Percentiles rank a stretch among this genome's conserved stretches.
These are phyloP conservation scores for Willowsia nigromaculata DNA, from an alignment of 2,888 invertebrate genomes.

Conservation along the genomic window DNA sequence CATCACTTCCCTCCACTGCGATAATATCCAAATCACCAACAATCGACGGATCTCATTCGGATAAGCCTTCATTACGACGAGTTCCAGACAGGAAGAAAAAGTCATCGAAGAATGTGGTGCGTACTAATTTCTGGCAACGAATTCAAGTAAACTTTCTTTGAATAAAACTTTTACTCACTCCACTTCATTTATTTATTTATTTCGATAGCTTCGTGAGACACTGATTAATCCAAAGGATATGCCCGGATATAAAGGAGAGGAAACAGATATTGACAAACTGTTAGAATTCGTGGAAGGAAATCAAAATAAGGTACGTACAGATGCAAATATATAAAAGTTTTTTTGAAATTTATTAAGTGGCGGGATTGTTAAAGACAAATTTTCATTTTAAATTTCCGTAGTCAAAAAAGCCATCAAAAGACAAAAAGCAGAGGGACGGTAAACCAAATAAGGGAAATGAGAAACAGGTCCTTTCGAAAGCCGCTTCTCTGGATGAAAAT, in stretches of 20 bases:
- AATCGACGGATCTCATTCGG: slow-evolving; percentile 63
- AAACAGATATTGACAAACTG: slow-evolving; percentile 50
- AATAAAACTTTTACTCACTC: background rate
- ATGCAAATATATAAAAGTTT: no score
- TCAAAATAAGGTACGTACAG: slow-evolving; percentile 31
- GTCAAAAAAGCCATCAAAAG: slow-evolving; percentile 57
- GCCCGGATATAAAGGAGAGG: slow-evolving; percentile 47
- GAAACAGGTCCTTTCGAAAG: slow-evolving; percentile 75
- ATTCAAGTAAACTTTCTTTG: background rate
- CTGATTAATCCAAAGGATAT: slow-evolving; percentile 54
- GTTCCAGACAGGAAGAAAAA: slow-evolving; percentile 59
- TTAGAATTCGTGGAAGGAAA: slow-evolving; percentile 53
- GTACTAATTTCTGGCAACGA: background rate
- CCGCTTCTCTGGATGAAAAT: slow-evolving; percentile 76
- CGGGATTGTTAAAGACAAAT: no score
- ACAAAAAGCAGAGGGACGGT: slow-evolving; percentile 63
- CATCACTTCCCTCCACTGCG: slow-evolving; percentile 31
- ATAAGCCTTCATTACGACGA: slow-evolving; percentile 36
- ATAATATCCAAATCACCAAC: slow-evolving; percentile 50
- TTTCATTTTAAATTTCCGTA: background rate
- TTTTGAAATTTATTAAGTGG: background rate
- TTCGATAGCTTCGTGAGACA: slow-evolving; percentile 47
- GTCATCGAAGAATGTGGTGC: slow-evolving; percentile 47
- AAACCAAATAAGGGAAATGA: slow-evolving; percentile 60
- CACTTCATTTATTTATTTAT: background rate